Evolutionary conservation across 2,797 vertebrate genomes (phyloP).

Genomic region (Sebastiscus tertius): DNA sequence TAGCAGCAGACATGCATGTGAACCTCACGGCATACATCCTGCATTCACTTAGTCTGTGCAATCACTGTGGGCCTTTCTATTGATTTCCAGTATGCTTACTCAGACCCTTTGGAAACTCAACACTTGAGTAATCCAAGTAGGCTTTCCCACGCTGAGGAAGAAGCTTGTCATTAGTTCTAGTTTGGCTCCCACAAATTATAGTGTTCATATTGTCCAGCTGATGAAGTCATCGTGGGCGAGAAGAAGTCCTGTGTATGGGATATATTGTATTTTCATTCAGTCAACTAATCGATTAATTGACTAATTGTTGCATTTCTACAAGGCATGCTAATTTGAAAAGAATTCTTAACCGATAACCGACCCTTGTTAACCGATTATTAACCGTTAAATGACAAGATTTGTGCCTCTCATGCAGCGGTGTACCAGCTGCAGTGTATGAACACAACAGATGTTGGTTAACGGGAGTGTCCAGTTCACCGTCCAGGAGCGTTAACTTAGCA

Average conservation of each 20-base stretch:
- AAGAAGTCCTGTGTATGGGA: background rate
- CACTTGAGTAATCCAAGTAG: conserved; percentile 21
- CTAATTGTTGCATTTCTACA: background rate
- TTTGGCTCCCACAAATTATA: conserved; percentile 61
- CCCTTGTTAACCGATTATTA: too few relatives aligned
- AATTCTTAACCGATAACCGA: too few relatives aligned
- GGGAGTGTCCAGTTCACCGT: too few relatives aligned
- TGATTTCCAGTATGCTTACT: conserved; percentile 6
- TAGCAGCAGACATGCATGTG: conserved; percentile 7
- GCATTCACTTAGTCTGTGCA: background rate
- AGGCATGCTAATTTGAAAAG: too few relatives aligned
- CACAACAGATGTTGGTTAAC: too few relatives aligned
- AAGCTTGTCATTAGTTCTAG: conserved; percentile 49
- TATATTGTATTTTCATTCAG: background rate
- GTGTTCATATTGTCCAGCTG: conserved; percentile 50
- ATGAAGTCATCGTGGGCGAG: conserved; percentile 53
- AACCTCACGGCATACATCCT: background rate
- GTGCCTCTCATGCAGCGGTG: too few relatives aligned
- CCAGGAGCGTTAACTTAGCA: too few relatives aligned
- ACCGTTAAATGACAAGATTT: too few relatives aligned
- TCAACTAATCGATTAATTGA: background rate
- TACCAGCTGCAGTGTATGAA: too few relatives aligned
- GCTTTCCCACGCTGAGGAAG: conserved; percentile 66
- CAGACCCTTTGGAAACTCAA: conserved; percentile 39
- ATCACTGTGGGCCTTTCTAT: background rate